Conservation (phyloP, 2,113 vertebrate species). For the Urocynchramus pylzowi region DNA sequence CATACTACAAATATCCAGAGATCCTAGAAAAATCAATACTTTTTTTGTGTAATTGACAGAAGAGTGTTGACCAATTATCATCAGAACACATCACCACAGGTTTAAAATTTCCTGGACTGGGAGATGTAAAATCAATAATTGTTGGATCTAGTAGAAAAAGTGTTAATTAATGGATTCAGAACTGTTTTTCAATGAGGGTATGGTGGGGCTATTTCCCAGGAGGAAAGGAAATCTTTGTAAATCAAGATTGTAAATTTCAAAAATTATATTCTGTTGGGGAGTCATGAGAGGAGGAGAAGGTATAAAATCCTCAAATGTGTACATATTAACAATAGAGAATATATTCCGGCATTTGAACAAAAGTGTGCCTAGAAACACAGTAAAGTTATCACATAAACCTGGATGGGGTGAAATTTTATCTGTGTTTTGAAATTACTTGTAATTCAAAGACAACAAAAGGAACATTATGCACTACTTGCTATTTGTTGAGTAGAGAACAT, state of each 20-base stretch:
- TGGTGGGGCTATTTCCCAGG: not conserved
- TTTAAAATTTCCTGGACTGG: not conserved
- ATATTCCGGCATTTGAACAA: not conserved
- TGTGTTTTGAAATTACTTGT: not conserved
- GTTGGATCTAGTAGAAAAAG: not conserved
- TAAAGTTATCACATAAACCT: not conserved
- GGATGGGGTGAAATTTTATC: not conserved
- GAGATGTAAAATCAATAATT: not conserved
- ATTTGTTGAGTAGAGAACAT: not conserved
- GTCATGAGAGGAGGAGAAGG: not conserved
- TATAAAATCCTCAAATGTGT: not conserved
- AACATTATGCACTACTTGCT: not conserved
- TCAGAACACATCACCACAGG: not conserved
- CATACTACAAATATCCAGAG: conserved; percentile 79
- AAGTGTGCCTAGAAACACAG: not conserved
- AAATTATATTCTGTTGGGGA: not conserved
- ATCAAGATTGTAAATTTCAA: not conserved
- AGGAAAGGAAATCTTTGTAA: not conserved
- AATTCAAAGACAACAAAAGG: not conserved
- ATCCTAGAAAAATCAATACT: conserved; percentile 72
- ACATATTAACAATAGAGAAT: not conserved
- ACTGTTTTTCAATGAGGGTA: not conserved
- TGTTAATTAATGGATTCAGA: not conserved
- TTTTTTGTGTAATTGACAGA: not conserved
- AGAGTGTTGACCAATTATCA: not conserved